phyloP scores from a whole-genome alignment of 2,888 invertebrate species.

The Cerastis leucographa region DNA sequence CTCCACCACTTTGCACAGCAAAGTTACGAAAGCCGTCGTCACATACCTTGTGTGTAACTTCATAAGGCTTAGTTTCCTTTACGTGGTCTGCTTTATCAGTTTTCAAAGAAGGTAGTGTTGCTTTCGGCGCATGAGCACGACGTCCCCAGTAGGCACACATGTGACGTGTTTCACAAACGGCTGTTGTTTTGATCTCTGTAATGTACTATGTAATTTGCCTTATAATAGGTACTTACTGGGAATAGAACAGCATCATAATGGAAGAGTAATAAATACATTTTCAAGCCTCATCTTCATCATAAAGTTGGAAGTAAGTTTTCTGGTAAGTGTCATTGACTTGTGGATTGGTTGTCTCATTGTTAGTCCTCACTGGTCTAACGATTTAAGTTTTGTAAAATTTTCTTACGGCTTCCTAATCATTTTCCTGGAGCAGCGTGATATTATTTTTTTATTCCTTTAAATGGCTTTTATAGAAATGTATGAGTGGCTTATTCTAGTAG shows the following conservation, averaged over 20 bases:
- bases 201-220: conserved; percentile 73
- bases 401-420: background rate
- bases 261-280: conserved; percentile 21
- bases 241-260: conserved; percentile 21
- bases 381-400: background rate
- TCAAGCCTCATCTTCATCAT: background rate
- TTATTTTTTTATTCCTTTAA: no score
- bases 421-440: background rate
- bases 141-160: conserved; percentile 78
- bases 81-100: background rate
- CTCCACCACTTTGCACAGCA: background rate
- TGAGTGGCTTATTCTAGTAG: background rate
- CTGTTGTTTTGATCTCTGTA: conserved; percentile 74
- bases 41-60: accelerated
- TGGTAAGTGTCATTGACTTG: background rate
- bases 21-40: conserved; percentile 9
- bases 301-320: background rate
- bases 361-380: background rate
- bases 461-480: background rate
- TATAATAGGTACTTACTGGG: conserved; percentile 52
- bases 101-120: conserved; percentile 53
- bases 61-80: conserved; percentile 31
- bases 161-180: conserved; percentile 76
- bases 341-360: no score
- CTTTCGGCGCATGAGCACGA: conserved; percentile 67